Evolutionary conservation across 2,113 vertebrate species (phyloP).

Genomic region (Syngnathus typhle): DNA sequence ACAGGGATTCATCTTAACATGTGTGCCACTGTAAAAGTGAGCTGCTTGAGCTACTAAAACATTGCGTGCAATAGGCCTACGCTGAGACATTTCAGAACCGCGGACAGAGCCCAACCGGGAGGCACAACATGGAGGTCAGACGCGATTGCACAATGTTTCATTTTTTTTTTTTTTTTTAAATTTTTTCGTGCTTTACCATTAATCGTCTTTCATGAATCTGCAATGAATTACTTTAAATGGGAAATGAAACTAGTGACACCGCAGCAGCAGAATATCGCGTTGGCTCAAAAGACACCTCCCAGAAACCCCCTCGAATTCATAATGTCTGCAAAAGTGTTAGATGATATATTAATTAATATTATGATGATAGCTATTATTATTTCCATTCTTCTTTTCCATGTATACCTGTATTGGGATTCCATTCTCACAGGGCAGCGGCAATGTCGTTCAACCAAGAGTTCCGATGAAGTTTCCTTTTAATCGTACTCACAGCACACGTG

Average conservation of each 20-base stretch:
- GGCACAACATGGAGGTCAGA: slow-evolving; percentile 23
- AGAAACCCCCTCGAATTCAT: background rate
- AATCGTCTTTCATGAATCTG: background rate
- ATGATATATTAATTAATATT: background rate
- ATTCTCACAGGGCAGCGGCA: background rate
- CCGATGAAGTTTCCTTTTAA: background rate
- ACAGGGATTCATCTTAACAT: background rate
- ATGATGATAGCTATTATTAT: background rate
- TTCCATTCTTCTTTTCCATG: background rate
- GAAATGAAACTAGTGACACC: background rate
- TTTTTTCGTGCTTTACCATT: background rate
- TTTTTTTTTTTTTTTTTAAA: no score
- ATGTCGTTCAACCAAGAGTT: background rate
- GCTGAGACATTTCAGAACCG: slow-evolving; percentile 54
- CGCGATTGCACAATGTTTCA: background rate
- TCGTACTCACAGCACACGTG: background rate
- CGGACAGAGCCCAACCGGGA: slow-evolving; percentile 51
- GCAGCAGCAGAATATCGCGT: background rate
- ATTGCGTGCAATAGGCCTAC: no score
- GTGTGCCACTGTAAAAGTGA: background rate
- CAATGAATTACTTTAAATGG: background rate
- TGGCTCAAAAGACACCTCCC: background rate
- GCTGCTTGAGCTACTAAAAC: background rate
- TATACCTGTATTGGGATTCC: background rate
- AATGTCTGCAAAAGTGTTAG: background rate